Conservation (phyloP, 2,888 invertebrate species). For the Philopedon plagiatum region DNA sequence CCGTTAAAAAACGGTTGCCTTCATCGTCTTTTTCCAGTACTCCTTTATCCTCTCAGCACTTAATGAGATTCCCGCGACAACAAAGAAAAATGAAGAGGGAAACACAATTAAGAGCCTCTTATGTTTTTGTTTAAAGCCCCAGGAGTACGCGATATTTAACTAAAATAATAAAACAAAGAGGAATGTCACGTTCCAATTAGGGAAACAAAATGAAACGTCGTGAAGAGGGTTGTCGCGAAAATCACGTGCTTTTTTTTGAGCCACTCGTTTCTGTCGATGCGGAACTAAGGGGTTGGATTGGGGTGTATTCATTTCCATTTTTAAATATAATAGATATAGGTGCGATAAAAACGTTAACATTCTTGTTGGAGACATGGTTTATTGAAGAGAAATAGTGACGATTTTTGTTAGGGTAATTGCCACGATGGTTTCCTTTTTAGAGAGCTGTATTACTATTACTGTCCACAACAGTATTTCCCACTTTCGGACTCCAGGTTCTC, state of each 20-base stretch:
- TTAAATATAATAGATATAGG: too few species aligned
- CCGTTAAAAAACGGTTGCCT: neutral
- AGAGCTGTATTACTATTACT: too few species aligned
- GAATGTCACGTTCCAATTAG: conserved; percentile 62
- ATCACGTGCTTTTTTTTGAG: conserved; percentile 51
- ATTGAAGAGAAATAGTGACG: too few species aligned
- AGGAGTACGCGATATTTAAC: conserved; percentile 61
- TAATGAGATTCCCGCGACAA: conserved; percentile 50
- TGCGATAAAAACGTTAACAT: too few species aligned
- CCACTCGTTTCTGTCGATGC: conserved; percentile 36
- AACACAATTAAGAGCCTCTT: conserved; percentile 55
- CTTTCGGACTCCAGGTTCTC: neutral
- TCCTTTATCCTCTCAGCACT: conserved; percentile 30
- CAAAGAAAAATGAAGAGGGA: conserved; percentile 51
- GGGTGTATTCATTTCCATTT: neutral
- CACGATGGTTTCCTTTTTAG: too few species aligned
- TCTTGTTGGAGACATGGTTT: too few species aligned
- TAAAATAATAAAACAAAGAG: conserved; percentile 60
- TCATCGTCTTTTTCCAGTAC: neutral
- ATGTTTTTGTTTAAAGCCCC: conserved; percentile 58
- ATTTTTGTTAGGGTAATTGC: too few species aligned
- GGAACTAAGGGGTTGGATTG: conserved; percentile 31
- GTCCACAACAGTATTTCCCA: too few species aligned
- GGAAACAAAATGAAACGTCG: conserved; percentile 57
- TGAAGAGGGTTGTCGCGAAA: conserved; percentile 51